Evolutionary conservation across 2,888 invertebrate species (phyloP), one percentile per base, ranked within the genome.

Genomic region (Xestia ashworthii): DNA sequence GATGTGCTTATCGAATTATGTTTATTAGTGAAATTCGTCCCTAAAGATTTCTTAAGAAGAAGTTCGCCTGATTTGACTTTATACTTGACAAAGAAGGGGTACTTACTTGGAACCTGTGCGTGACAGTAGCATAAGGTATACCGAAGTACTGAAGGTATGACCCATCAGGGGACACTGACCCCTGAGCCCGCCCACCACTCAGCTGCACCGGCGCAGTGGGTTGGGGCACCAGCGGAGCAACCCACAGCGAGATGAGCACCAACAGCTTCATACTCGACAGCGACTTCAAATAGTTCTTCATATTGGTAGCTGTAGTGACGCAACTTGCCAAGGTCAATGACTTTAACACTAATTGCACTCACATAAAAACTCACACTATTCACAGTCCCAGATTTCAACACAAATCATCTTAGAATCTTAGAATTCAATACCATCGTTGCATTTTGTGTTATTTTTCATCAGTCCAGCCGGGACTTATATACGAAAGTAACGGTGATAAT

Each of bases 221-320:
- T 89, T 95, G 94, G 32, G 91, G 90, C 64, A 94, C 91, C 83
- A 95, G 80, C 67, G 93, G 91, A 32, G 89, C 92, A 22, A 93
- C 92, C 93, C 94, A 94, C 53, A 96, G 88, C 46, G 95, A 93
- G 91, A 92, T 92, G 70, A 96, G 91, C 78, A 95, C 91, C 82
- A 94, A 22, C 94, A 95, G 93, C 80, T 93, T 94, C 50, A 82
- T 71, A 55, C 87, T 82, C 62, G 80, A 50, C 75, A 89, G 77
- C 84, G 90, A 90, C 48, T 71, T 83, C 41, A 67, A 67, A 44
- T 65, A 76, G 41, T 76, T 79, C 38, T 64, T 76, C 74, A 81
- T 87, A 25, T 64, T 65, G n/a, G n/a, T 64, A 22, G 44, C 14
- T 60, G 25, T 12, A 19, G 14, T 22, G 46, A 41, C 12, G 6